Evolutionary conservation across 1,140 invertebrate genomes (phyloP), one percentile per base, ranked within the genome.

Genomic region (Oncopodura yosiiana): DNA sequence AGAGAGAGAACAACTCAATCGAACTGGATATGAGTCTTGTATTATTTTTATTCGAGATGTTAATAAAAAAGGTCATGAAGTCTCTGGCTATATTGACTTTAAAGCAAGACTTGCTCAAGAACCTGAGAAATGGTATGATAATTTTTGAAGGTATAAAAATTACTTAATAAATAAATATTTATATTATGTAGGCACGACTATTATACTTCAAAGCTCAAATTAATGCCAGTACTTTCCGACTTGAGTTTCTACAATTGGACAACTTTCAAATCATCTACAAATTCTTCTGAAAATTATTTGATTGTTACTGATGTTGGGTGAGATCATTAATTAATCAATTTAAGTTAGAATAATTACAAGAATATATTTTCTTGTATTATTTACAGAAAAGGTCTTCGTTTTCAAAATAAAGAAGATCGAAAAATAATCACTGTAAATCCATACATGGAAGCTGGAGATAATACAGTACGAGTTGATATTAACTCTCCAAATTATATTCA

Each of bases 31-130:
- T 14, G 23, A 50, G 45, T 39, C 49, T 9, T 56, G 53, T 19
- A 53, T 61, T 3, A 39, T 61, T 16, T 61, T 52, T 24, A 39
- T 61, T n/a, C 36, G 59, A 21, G 46, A 50, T 23, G 29, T 26
- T 8, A 56, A 49, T 38, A 52, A 52, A 27, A 61, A 57, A 34
- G 46, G 49, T 14, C 53, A 61, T 12, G 59, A 61, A 32, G 37
- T 61, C 14, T 61, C 59, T 3, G 59, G 46, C 1, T 61, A 38
- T n/a, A 56, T 61, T 49, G 59, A 61, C 50, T 56, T 58, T 18
- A 38, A 45, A 27, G 49, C 43, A 1, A 1, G 43, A 16, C 12
- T 58, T 42, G 49, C 51, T 27, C 45, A 37, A 18, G 56, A 58
- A 6, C 32, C 30, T 21, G 34, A 27, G 21, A 34, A 48, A 3